Evolutionary conservation across 2,888 invertebrate genomes (phyloP).

Genomic region (Hirtodrosophila cameraria): DNA sequence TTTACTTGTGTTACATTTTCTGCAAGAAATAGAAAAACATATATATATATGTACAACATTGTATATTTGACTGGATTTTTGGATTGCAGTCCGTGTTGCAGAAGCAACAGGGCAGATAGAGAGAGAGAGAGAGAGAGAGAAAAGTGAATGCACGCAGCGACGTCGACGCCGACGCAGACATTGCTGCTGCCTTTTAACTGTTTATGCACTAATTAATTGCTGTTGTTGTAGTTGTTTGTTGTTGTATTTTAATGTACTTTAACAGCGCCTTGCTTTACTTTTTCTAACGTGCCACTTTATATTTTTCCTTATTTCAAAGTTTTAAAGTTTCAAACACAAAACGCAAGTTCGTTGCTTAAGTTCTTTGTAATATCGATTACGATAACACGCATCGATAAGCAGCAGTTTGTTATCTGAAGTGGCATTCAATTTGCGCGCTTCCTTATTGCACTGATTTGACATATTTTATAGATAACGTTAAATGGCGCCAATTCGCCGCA

Average conservation of each 20-base stretch:
- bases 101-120: constrained; percentile 39
- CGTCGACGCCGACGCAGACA: constrained; percentile 11
- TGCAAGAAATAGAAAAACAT: constrained; percentile 25
- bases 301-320: too few species aligned
- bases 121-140: too few species aligned
- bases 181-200: constrained; percentile 58
- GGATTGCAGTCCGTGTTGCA: constrained; percentile 36
- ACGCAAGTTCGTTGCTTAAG: constrained; percentile 73
- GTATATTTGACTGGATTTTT: constrained; percentile 32
- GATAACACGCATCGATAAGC: background rate
- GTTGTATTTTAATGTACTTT: constrained; percentile 7
- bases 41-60: constrained; percentile 10
- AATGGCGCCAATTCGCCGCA: background rate
- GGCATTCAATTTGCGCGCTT: constrained; percentile 14
- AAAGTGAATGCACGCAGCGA: constrained; percentile 73
- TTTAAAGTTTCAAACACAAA: background rate
- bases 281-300: constrained; percentile 18
- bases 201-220: constrained; percentile 83
- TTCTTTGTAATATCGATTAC: constrained; percentile 56
- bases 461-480: constrained; percentile 2
- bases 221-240: constrained; percentile 15
- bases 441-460: constrained; percentile 17
- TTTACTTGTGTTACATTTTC: constrained; percentile 53
- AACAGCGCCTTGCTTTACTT: constrained; percentile 16
- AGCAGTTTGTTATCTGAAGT: constrained; percentile 2